phyloP scores from a whole-genome alignment of 2,113 vertebrate genomes.

The Catharus fuscescens region DNA sequence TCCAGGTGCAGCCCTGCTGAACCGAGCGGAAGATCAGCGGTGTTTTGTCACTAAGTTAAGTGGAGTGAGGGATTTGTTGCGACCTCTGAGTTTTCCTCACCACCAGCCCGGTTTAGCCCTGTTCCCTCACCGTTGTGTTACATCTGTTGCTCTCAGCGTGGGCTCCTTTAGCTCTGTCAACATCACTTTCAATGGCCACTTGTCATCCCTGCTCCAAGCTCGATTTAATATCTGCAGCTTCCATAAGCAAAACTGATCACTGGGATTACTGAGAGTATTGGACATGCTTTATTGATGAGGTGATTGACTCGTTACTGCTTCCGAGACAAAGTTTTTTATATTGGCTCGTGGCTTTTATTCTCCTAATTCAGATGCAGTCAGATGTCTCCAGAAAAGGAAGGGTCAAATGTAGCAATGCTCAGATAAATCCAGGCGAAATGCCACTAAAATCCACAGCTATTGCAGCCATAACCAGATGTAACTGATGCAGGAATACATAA shows the following conservation, averaged over 20 bases:
- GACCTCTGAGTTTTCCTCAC: not conserved
- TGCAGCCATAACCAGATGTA: not conserved
- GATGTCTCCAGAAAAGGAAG: not conserved
- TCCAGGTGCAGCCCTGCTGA: not conserved
- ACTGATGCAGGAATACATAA: not conserved
- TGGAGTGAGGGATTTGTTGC: not conserved
- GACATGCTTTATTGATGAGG: not conserved
- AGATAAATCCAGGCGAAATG: not conserved
- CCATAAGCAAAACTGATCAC: slow-evolving; percentile 38
- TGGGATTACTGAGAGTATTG: not conserved
- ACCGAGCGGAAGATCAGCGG: not conserved
- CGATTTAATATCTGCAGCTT: not conserved
- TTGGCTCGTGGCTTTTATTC: not conserved
- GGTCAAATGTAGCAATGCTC: not conserved
- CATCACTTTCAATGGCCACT: not conserved
- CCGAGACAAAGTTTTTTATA: not conserved
- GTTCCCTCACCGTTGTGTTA: not conserved
- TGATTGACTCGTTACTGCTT: slow-evolving; percentile 11
- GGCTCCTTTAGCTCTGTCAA: slow-evolving; percentile 26
- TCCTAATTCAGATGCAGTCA: not conserved
- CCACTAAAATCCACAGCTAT: not conserved
- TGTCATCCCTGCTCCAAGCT: not conserved
- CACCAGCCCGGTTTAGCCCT: not conserved
- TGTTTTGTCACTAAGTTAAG: not conserved
- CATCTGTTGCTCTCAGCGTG: not conserved